phyloP scores from a whole-genome alignment of 2,888 invertebrate genomes.

The Melipona beecheii region DNA sequence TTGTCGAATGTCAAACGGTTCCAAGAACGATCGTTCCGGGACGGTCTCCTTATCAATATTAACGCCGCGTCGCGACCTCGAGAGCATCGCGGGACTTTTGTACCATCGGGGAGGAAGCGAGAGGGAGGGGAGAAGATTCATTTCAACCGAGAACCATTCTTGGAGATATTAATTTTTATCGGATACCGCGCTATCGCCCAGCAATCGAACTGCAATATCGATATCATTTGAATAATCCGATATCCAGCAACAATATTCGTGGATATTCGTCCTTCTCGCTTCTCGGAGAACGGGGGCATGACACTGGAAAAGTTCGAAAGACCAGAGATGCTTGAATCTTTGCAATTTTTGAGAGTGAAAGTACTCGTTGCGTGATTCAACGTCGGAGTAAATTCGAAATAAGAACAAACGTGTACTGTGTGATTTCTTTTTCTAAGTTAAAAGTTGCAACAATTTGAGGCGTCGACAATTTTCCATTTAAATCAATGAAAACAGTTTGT shows the following conservation, averaged over 20 bases:
- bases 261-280: background rate
- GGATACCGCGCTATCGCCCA: no score
- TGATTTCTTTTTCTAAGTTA: no score
- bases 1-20: conserved; percentile 14
- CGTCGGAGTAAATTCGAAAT: no score
- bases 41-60: conserved; percentile 26
- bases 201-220: background rate
- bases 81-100: background rate
- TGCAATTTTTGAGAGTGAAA: no score
- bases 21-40: background rate
- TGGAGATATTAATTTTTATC: background rate
- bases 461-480: no score
- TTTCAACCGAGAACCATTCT: background rate
- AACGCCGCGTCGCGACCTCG: background rate
- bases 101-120: background rate
- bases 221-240: background rate
- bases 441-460: no score
- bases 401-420: no score
- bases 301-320: background rate
- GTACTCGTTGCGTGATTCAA: no score
- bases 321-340: no score
- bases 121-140: background rate
- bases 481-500: no score
- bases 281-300: background rate
- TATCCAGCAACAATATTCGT: background rate